A percentile compares a stretch with the other conserved stretches of the same genome.
Conservation (phyloP, 1,140 invertebrate genomes). For the Episyrphus balteatus region DNA sequence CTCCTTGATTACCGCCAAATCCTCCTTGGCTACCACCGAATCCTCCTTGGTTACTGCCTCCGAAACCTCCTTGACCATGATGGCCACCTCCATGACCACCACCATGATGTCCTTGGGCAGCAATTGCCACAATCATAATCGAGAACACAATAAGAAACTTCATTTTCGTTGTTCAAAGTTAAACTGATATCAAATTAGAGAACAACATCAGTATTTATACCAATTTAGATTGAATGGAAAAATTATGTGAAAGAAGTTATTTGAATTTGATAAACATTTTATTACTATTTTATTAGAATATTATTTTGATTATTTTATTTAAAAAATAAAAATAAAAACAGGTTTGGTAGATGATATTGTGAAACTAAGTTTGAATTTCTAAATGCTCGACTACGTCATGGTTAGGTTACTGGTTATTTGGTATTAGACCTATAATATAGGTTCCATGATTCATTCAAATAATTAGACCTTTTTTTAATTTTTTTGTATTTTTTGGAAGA, state of each 20-base stretch:
- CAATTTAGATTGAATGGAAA: neutral
- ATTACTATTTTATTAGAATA: neutral
- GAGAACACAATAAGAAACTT: slow-evolving; percentile 9
- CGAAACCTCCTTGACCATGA: neutral
- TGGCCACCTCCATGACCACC: neutral
- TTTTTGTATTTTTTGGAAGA: too few relatives aligned
- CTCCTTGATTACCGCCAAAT: neutral
- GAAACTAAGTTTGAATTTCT: too few relatives aligned
- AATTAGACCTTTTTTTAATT: too few relatives aligned
- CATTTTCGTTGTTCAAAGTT: slow-evolving; percentile 9
- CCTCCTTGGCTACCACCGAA: neutral
- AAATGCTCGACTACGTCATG: too few relatives aligned
- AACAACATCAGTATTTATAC: neutral
- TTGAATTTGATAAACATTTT: neutral
- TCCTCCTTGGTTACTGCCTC: neutral
- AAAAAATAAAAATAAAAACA: too few relatives aligned
- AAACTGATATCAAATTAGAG: neutral
- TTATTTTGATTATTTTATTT: too few relatives aligned
- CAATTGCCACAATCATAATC: slow-evolving; percentile 7
- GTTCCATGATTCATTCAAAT: too few relatives aligned
- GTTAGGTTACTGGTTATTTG: too few relatives aligned
- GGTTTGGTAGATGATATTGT: too few relatives aligned
- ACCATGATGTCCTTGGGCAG: slow-evolving; percentile 5
- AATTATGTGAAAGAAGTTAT: neutral
- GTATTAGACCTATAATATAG: too few relatives aligned